Evolutionary conservation across 1,140 invertebrate genomes (phyloP), one percentile per base, ranked within the genome.

Genomic region (Drosophila ambigua): DNA sequence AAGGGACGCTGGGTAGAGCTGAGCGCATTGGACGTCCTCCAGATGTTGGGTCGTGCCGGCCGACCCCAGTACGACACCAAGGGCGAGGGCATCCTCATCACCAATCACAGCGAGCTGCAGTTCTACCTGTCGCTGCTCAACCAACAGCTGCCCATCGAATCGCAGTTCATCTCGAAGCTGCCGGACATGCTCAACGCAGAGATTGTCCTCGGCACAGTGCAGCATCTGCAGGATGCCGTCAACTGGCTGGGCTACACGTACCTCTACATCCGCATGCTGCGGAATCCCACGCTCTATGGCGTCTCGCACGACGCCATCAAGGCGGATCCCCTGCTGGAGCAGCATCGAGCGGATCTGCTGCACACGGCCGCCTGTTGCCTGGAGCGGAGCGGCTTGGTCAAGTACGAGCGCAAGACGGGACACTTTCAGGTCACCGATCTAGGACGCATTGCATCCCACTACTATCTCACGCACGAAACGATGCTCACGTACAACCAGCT

Each of bases 181-280:
- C 96, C 98, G 0, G 99, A 99, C 90, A 98, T 99, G 94, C 93
- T 99, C 9, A 99, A 99, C 93, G 99, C 99, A 0, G 99, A 99
- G 94, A 95, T 99, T 51, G 98, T 99, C 0, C 93, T 99, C 0
- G 99, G 98, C 5, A 99, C 98, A 0, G 95, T 99, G 45, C 98
- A 99, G 91, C 99, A 97, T 92, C 94, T 99, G 0, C 94, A 96
- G 68, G 99, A 99, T 91, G 99, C 98, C 0, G 97, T 98, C 5
- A 96, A 96, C n/a, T 98, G 97, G 97, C 91, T 98, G 1, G 98
- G 98, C 0, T 99, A 99, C 91, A 98, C 98, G 0, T 99, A 99
- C 92, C 93, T 99, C 0, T 99, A 99, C 91, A 97, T 99, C 23
- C 93, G 97, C 54, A 97, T 98, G 97, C 89, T 97, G 11, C 93